These are phyloP conservation scores for Rhorus exstirpatorius DNA, from an alignment of 2,888 invertebrate genomes.

Conservation along the genomic window DNA sequence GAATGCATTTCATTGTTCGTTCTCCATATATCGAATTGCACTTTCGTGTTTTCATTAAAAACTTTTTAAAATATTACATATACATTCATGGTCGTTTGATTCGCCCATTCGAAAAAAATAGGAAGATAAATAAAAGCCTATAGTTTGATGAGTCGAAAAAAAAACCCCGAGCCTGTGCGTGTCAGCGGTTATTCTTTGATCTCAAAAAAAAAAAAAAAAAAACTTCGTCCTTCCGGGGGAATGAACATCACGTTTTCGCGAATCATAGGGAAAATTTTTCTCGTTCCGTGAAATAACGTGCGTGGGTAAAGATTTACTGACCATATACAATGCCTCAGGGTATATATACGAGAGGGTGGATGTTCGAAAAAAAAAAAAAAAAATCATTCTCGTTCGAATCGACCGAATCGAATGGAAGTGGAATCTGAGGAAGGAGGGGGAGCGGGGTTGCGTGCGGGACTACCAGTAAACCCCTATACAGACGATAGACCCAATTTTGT, in stretches of 20 bases:
- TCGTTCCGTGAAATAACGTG: background rate
- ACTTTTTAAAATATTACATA: no score
- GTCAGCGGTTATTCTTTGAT: background rate
- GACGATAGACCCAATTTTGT: conserved; percentile 2
- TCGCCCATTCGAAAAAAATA: background rate
- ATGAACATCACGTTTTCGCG: background rate
- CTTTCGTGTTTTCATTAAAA: no score
- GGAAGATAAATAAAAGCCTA: background rate
- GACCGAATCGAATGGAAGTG: conserved; percentile 1
- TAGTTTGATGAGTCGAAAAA: background rate
- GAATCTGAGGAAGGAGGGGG: conserved; percentile 13
- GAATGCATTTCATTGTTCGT: no score
- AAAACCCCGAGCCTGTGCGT: background rate
- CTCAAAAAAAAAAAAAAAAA: no score
- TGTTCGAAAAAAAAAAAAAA: conserved; percentile 3
- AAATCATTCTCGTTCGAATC: conserved; percentile 24
- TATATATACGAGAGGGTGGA: background rate
- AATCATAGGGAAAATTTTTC: conserved; percentile 1
- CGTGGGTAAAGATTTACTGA: conserved; percentile 29
- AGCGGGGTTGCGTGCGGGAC: conserved; percentile 4
- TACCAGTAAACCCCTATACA: background rate
- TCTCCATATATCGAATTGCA: background rate
- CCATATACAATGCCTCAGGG: background rate
- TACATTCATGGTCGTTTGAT: no score
- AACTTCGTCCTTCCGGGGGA: background rate